Evolutionary conservation across 2,113 vertebrate species (phyloP), one percentile per base, ranked within the genome.

Genomic region (Passer montanus): DNA sequence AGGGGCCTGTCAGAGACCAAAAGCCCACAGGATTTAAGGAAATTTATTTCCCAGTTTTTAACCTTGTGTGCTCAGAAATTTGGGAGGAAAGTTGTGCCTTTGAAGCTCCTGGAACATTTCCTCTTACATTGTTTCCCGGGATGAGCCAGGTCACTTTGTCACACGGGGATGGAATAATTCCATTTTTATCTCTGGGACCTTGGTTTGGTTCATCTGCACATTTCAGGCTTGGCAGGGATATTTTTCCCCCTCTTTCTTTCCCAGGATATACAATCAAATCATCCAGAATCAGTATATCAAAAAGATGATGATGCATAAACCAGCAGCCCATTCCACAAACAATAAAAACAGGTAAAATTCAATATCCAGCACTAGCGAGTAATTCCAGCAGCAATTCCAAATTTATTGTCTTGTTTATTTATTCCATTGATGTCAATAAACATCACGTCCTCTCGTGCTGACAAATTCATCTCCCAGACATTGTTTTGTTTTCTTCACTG

Each of bases 361-460:
- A 94, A 95, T 86, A 91, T n/a, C 60, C 46, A 86, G 43, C 50
- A 33, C 47, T 77, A 74, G 66, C 50, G 27, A 96, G 79, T 87
- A 15, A 93, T 96, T 96, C 93, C 94, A 95, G 60, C 58, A 84
- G 84, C 87, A 90, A 89, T 93, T 93, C 87, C 44, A 75, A 73
- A 89, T 96, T 96, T 96, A 96, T 82, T 47, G 64, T 43, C 87
- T 50, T 83, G 87, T 95, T 97, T 94, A 89, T 94, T 96, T 94
- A 94, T 94, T 82, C 66, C 10, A 67, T 47, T 90, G 76, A 37
- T 86, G 87, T 70, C 87, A 66, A 84, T 90, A 90, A 96, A 82
- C 76, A 77, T 62, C 73, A 68, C 44, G 11, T 87, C 77, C 72
- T 33, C 47, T 43, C 22, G 3, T 87, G 90, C 66, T 92, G 89